Evolutionary conservation across 2,113 vertebrate genomes (phyloP), one percentile per base, ranked within the genome.

Genomic region (Gila orcuttii): DNA sequence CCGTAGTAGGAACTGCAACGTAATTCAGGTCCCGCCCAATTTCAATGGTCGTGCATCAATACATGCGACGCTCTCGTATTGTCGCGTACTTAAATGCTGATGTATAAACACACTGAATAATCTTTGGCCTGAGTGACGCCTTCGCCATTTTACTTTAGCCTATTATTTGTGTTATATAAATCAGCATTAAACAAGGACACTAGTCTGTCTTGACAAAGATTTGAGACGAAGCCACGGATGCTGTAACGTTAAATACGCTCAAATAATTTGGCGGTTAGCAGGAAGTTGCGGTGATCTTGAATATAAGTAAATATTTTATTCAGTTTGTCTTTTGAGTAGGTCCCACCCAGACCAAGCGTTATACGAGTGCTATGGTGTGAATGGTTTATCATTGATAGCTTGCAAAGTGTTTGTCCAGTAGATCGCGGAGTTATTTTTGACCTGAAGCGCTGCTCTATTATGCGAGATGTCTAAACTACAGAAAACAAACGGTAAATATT

Each of bases 181-280:
- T 50, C 39, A 21, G 13, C 9, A 10, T 28, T 5, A 66, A 28
- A 31, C 39, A 31, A 73, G 50, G 66, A 13, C 31, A 64, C n/a
- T 8, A 31, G 42, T n/a, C 15, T 55, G 31, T 10, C 7, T 23
- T 15, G 12, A 57, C 47, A 39, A 25, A 11, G 6, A 6, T 73
- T 73, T 83, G 47, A 39, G 23, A 42, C 50, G 33, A 31, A 39
- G 10, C 31, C 15, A n/a, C 36, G 4, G 36, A 25, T n/a, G 39
- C 15, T 21, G 59, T 12, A 4, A n/a, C n/a, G n/a, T n/a, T n/a
- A n/a, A 31, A 57, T 45, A 55, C 47, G 12, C 86, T 90, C 84
- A 88, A 91, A 89, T 33, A 79, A 76, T 87, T 91, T 91, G 91
- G 91, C 91, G 91, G 91, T 89, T 91, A 82, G n/a, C 50, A 21